phyloP scores from a whole-genome alignment of 2,113 vertebrate genomes.

The Megaceryle maxima region DNA sequence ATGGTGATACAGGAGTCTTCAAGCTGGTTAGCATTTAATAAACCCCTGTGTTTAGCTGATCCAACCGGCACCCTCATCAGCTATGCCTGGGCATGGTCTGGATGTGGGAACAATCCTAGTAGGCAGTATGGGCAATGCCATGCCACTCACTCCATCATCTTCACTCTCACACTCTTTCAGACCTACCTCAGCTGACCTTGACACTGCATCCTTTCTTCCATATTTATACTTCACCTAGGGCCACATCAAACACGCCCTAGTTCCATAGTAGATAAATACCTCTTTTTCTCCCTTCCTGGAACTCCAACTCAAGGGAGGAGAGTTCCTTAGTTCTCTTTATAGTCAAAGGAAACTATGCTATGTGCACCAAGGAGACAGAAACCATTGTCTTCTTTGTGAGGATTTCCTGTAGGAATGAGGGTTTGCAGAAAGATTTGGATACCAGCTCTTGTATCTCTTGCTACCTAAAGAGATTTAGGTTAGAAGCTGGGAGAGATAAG shows the following conservation, averaged over 20 bases:
- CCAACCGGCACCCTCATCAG: not conserved
- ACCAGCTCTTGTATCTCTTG: not conserved
- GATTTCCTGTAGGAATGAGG: not conserved
- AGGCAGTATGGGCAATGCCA: not conserved
- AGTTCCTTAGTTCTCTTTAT: not conserved
- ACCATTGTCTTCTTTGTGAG: not conserved
- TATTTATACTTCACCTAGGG: not conserved
- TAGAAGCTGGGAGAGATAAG: not conserved
- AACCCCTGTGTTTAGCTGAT: not conserved
- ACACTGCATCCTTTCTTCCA: not conserved
- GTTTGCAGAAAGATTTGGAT: not conserved
- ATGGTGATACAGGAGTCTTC: not conserved
- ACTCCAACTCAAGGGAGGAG: not conserved
- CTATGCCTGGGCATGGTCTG: not conserved
- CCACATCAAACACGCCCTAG: not conserved
- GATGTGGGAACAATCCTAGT: not conserved
- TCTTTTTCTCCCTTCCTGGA: not conserved
- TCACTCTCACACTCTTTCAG: not conserved
- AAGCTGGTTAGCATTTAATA: constrained; percentile 4
- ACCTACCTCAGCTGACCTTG: not conserved
- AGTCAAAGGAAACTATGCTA: not conserved
- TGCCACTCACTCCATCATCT: not conserved
- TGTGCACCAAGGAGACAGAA: not conserved
- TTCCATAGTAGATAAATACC: not conserved
- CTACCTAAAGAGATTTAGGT: not conserved